phyloP scores from a whole-genome alignment of 2,797 vertebrate genomes.

The Pangasius krempfi region DNA sequence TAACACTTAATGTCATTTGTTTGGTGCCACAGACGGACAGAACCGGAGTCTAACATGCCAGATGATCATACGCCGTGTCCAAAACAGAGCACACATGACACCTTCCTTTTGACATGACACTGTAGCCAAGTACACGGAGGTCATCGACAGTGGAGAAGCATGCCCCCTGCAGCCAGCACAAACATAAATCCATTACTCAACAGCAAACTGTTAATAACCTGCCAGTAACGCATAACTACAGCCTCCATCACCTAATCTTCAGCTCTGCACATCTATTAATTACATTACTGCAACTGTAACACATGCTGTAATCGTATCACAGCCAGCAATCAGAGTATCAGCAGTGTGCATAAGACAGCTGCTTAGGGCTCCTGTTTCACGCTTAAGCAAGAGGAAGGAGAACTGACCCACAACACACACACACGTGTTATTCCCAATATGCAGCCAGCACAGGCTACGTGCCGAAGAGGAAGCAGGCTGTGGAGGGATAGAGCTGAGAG shows the following conservation, averaged over 20 bases:
- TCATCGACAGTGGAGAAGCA: conserved; percentile 36
- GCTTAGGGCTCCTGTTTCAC: conserved; percentile 40
- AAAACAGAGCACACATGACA: conserved; percentile 35
- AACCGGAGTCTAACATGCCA: conserved; percentile 3
- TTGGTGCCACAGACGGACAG: neutral
- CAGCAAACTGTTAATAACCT: conserved; percentile 1
- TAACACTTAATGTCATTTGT: neutral
- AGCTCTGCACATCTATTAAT: neutral
- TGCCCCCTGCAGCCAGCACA: conserved; percentile 28
- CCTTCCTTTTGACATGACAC: conserved; percentile 41
- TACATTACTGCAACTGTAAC: conserved; percentile 9
- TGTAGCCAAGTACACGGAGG: conserved; percentile 41
- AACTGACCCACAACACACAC: conserved; percentile 25
- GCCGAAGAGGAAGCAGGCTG: conserved; percentile 35
- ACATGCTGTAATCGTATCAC: conserved; percentile 3
- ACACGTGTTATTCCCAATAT: conserved; percentile 25
- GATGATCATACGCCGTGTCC: conserved; percentile 7
- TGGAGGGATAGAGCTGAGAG: conserved; percentile 48
- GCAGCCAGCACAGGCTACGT: conserved; percentile 46
- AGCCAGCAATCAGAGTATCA: conserved; percentile 4
- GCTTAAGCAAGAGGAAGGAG: conserved; percentile 40
- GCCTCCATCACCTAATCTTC: neutral
- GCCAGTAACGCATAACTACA: conserved; percentile 21
- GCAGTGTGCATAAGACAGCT: conserved; percentile 36
- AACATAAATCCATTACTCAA: conserved; percentile 18